A percentile compares a stretch with the other conserved stretches of the same genome.
These are phyloP conservation scores for Damaliscus lunatus DNA, from an alignment of 2,113 vertebrate species.

Conservation along the genomic window DNA sequence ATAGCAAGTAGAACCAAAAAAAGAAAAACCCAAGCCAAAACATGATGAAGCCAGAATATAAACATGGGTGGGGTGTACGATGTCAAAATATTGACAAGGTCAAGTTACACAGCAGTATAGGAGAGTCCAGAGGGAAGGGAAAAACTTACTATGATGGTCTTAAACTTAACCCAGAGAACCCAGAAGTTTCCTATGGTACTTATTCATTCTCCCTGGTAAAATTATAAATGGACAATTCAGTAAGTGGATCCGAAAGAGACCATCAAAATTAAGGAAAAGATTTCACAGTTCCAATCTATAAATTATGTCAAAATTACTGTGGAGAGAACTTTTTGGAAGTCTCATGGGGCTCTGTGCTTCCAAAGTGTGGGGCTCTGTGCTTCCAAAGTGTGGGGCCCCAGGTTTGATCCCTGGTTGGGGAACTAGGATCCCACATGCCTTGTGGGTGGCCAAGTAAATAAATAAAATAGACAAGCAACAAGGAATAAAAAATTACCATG, in stretches of 20 bases:
- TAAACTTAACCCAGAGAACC: not conserved
- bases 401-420: not conserved
- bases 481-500: not conserved
- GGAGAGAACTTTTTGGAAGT: not conserved
- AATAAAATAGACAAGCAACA: not conserved
- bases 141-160: not conserved
- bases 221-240: not conserved
- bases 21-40: not conserved
- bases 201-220: not conserved
- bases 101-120: not conserved
- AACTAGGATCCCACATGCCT: rapidly evolving
- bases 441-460: not conserved
- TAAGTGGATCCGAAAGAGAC: not conserved
- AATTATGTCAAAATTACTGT: not conserved
- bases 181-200: not conserved
- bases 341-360: not conserved
- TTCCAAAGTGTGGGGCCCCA: not conserved
- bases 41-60: not conserved
- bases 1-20: not conserved
- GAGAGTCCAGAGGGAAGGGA: not conserved
- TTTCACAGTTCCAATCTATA: not conserved
- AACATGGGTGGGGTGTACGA: not conserved
- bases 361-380: not conserved
- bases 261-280: not conserved
- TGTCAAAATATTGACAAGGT: not conserved